phyloP scores from a whole-genome alignment of 1,140 invertebrate genomes.

The Lepidurus couesii region DNA sequence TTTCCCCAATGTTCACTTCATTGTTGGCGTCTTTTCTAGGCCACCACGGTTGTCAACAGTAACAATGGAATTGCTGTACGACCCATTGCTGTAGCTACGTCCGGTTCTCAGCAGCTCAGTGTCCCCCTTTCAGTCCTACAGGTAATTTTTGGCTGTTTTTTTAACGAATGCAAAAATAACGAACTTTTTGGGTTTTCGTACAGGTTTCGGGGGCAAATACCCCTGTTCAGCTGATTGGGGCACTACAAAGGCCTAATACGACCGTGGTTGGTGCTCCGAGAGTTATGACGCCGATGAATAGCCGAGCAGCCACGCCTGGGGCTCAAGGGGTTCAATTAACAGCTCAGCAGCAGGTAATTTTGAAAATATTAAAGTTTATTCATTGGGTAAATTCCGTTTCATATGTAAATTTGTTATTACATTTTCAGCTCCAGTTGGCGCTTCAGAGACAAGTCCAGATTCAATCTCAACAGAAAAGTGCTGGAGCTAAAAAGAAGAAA shows the following conservation, averaged over 20 bases:
- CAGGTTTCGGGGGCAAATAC: slow-evolving; percentile 29
- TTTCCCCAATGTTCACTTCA: not conserved
- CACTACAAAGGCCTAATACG: slow-evolving; percentile 15
- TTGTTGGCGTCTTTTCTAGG: not conserved
- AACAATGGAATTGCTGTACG: slow-evolving; percentile 19
- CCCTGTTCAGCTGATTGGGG: slow-evolving; percentile 23
- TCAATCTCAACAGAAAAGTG: slow-evolving; percentile 28
- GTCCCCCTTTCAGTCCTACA: slow-evolving; percentile 32
- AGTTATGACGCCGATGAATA: slow-evolving; percentile 27
- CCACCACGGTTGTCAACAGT: slow-evolving; percentile 10
- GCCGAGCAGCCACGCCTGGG: slow-evolving; percentile 11
- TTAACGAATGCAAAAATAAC: not conserved
- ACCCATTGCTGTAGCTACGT: slow-evolving; percentile 1
- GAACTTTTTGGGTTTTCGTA: not conserved
- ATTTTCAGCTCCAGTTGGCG: slow-evolving; percentile 31
- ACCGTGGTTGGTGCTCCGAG: slow-evolving; percentile 18
- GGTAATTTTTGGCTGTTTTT: not conserved
- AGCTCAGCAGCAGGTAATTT: not conserved
- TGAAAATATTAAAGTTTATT: not conserved
- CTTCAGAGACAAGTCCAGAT: slow-evolving; percentile 31
- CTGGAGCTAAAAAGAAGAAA: slow-evolving; percentile 7
- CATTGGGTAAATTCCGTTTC: not conserved
- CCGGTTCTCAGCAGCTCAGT: slow-evolving; percentile 27
- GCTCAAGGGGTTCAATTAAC: slow-evolving; percentile 26
- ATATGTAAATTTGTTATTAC: not conserved